These are phyloP conservation scores for Sebastes ruberrimus DNA, from an alignment of 2,797 vertebrate genomes.

Conservation along the genomic window DNA sequence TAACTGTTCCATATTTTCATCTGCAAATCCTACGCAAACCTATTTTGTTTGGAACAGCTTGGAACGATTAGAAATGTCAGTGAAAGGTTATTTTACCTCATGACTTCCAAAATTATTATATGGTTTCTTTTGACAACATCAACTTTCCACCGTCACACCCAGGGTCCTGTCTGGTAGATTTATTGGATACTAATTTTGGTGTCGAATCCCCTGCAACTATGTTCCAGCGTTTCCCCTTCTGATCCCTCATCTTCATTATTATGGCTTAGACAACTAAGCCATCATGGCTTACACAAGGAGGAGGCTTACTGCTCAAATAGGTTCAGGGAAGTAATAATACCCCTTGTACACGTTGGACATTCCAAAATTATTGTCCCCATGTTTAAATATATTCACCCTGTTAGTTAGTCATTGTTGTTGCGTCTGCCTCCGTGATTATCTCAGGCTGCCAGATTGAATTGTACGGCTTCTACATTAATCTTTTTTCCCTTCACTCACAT, in stretches of 20 bases:
- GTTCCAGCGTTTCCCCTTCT: not conserved
- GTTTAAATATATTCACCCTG: constrained; percentile 4
- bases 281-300: not conserved
- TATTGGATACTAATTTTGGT: constrained; percentile 3
- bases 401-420: not conserved
- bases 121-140: not conserved
- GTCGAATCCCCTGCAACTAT: not conserved
- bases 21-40: not conserved
- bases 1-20: not conserved
- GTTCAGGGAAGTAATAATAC: not conserved
- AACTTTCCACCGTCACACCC: not conserved
- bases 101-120: not conserved
- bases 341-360: not conserved
- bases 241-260: not conserved
- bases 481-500: not conserved
- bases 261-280: not conserved
- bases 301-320: not conserved
- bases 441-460: constrained; percentile 1
- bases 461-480: not conserved
- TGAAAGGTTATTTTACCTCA: not conserved
- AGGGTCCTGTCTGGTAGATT: not conserved
- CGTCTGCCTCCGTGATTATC: not conserved
- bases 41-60: not conserved
- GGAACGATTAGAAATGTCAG: not conserved
- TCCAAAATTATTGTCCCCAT: not conserved